Conservation (phyloP, 1,140 invertebrate species). For the Acromyrmex echinatior region DNA sequence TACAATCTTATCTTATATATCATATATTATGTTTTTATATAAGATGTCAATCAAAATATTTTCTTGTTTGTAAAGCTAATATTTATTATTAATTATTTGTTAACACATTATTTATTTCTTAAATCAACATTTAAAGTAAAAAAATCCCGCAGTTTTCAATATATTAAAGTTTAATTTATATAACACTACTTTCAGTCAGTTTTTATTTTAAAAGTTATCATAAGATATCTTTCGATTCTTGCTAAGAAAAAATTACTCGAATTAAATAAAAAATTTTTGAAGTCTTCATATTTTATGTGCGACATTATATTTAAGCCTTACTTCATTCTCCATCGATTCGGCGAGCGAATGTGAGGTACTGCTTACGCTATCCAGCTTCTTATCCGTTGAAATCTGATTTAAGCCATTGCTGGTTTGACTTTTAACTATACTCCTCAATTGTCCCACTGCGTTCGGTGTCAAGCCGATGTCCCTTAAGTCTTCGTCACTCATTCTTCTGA, state of each 20-base stretch:
- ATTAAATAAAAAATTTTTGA: slow-evolving; percentile 7
- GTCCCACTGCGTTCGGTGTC: slow-evolving; percentile 86
- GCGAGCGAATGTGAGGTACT: slow-evolving; percentile 75
- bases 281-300: neutral
- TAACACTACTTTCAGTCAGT: neutral
- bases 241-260: neutral
- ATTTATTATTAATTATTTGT: neutral
- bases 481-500: slow-evolving; percentile 87
- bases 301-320: slow-evolving; percentile 60
- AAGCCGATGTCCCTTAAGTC: slow-evolving; percentile 86
- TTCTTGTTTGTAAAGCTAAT: neutral
- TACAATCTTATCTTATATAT: neutral
- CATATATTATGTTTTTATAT: neutral
- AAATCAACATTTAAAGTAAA: neutral
- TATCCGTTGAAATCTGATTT: slow-evolving; percentile 83
- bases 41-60: neutral
- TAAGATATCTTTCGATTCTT: neutral
- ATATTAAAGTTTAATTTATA: neutral
- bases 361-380: slow-evolving; percentile 80
- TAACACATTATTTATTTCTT: neutral
- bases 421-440: slow-evolving; percentile 88
- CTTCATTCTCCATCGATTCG: slow-evolving; percentile 83
- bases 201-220: neutral
- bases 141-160: neutral
- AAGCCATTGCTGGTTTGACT: slow-evolving; percentile 86